phyloP scores from a whole-genome alignment of 2,888 invertebrate genomes.

The Heteromyza rotundicornis region DNA sequence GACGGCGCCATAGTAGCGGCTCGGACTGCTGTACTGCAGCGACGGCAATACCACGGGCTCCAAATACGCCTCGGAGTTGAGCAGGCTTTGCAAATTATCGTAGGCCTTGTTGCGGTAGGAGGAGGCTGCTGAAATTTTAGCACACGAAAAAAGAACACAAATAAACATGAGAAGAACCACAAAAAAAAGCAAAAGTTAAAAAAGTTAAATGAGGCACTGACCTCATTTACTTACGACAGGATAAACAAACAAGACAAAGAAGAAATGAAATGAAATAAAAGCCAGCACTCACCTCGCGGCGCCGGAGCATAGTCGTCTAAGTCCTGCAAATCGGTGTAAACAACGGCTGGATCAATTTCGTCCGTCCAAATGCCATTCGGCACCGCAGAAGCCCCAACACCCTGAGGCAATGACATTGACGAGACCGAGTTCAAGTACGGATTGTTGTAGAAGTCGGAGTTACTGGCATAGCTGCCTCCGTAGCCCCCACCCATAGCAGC shows the following conservation, averaged over 20 bases:
- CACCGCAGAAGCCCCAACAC: constrained; percentile 35
- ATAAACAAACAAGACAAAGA: too few species aligned
- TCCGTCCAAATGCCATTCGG: constrained; percentile 57
- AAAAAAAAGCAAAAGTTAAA: constrained; percentile 1
- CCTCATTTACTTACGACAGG: too few species aligned
- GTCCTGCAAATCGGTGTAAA: constrained; percentile 55
- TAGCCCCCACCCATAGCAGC: constrained; percentile 3
- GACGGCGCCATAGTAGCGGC: constrained; percentile 51
- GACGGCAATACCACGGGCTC: constrained; percentile 57
- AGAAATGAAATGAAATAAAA: too few species aligned
- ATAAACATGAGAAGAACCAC: neutral
- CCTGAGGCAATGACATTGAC: constrained; percentile 5
- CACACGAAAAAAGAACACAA: constrained; percentile 13
- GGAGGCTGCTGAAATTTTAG: constrained; percentile 25
- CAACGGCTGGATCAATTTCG: constrained; percentile 53
- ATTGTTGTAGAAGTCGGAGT: constrained; percentile 26
- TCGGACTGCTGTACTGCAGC: constrained; percentile 54
- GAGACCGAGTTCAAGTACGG: constrained; percentile 23
- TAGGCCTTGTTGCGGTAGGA: constrained; percentile 57
- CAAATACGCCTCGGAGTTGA: constrained; percentile 59
- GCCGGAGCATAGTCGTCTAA: constrained; percentile 57
- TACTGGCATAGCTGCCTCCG: constrained; percentile 22
- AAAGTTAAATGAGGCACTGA: neutral
- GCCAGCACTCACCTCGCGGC: constrained; percentile 40
- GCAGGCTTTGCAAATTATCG: constrained; percentile 59